Conservation (phyloP, 2,113 vertebrate species). For the Bubo scandiacus region DNA sequence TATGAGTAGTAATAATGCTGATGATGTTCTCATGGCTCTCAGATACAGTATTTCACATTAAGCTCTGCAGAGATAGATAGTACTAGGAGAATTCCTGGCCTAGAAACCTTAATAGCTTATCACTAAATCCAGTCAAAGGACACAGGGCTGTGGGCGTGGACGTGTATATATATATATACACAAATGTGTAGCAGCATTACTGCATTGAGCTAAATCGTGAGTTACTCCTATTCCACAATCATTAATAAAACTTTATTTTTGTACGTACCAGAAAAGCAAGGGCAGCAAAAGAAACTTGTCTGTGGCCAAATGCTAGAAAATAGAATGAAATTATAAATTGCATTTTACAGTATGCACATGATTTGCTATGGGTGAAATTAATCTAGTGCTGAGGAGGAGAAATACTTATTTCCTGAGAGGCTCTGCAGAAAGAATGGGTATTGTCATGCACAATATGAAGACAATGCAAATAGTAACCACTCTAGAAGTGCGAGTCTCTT, state of each 20-base stretch:
- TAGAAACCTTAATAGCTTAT: background rate
- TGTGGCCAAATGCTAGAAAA: conserved; percentile 77
- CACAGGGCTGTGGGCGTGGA: background rate
- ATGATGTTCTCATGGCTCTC: background rate
- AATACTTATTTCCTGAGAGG: background rate
- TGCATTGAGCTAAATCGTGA: background rate
- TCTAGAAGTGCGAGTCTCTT: background rate
- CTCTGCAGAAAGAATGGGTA: background rate
- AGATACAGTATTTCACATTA: background rate
- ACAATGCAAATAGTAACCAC: background rate
- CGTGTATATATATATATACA: background rate
- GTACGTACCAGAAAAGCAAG: conserved; percentile 80
- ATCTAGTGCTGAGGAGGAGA: background rate
- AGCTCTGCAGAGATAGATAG: background rate
- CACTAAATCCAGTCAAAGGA: background rate
- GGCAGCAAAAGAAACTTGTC: conserved; percentile 73
- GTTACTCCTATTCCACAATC: background rate
- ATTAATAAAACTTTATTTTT: background rate
- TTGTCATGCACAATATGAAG: background rate
- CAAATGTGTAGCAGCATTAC: background rate
- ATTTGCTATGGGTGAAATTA: background rate
- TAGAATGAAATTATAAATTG: conserved; percentile 43
- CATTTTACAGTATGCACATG: background rate
- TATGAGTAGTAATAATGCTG: background rate
- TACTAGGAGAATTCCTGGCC: background rate